Conservation (phyloP, 2,113 vertebrate genomes). For the Archilochus colubris region DNA sequence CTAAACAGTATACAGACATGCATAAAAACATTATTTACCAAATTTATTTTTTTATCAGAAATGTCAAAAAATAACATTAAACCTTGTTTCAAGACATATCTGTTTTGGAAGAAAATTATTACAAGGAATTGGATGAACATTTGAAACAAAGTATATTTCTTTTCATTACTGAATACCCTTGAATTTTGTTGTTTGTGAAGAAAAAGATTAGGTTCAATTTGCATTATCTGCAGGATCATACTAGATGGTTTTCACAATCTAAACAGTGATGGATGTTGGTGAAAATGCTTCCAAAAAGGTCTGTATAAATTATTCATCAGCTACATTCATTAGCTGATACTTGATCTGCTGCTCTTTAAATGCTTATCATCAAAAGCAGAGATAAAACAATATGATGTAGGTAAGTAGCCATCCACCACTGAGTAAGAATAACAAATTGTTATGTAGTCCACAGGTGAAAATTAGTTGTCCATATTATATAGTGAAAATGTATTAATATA, state of each 20-base stretch:
- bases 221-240: not conserved
- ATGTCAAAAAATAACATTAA: not conserved
- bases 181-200: not conserved
- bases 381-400: not conserved
- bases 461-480: not conserved
- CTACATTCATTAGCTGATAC: not conserved
- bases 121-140: not conserved
- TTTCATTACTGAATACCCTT: not conserved
- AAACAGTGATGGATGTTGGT: not conserved
- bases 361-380: not conserved
- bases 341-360: not conserved
- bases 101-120: not conserved
- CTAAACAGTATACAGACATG: not conserved
- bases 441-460: not conserved
- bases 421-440: not conserved
- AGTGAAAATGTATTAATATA: not conserved
- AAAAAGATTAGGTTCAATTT: not conserved
- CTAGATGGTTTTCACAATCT: not conserved
- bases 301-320: not conserved
- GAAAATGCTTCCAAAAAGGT: conserved; percentile 9
- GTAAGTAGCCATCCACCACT: not conserved
- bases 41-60: not conserved
- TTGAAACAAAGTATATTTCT: not conserved
- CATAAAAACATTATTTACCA: not conserved
- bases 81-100: not conserved